Evolutionary conservation across 2,113 vertebrate genomes (phyloP).

Genomic region (cattle (Bos taurus)): ARS-UCD2.0 NC_037338.1:5681501-5682000

Average conservation of each 20-base stretch:
- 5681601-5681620: accelerated
- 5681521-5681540: neutral
- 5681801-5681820: neutral
- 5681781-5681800: accelerated
- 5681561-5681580: accelerated
- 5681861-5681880: neutral
- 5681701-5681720: neutral
- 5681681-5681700: neutral
- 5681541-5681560: neutral
- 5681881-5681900: neutral
- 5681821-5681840: neutral
- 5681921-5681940: neutral
- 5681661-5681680: neutral
- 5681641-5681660: neutral
- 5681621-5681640: neutral
- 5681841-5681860: neutral
- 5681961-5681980: neutral
- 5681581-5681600: neutral
- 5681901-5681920: neutral
- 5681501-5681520: neutral
- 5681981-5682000: neutral
- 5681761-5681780: no score
- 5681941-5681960: neutral
- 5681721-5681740: neutral
- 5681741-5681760: neutral